Percentiles rank a stretch among this genome's conserved stretches.
Conservation (phyloP, 2,888 invertebrate genomes). For the Coremacera marginata region DNA sequence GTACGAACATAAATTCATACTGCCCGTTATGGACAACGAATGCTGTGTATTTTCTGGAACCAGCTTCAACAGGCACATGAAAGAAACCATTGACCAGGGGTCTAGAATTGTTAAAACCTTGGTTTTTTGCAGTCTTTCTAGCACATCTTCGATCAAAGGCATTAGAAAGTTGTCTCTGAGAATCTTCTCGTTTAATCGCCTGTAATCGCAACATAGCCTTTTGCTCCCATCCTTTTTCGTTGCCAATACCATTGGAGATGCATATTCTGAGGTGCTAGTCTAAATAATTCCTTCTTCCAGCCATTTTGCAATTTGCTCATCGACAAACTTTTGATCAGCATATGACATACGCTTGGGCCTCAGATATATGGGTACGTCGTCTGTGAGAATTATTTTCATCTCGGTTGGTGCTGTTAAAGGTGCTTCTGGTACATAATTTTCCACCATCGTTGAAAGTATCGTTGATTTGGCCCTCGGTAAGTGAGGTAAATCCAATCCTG, state of each 20-base stretch:
- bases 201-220: no score
- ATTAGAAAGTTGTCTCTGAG: slow-evolving; percentile 51
- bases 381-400: no score
- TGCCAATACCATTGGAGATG: no score
- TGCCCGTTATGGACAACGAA: slow-evolving; percentile 20
- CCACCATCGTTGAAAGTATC: no score
- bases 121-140: slow-evolving; percentile 33
- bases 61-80: slow-evolving; percentile 10
- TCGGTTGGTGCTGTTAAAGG: no score
- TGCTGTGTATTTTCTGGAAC: slow-evolving; percentile 11
- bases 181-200: slow-evolving; percentile 39
- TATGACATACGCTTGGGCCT: not conserved
- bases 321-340: slow-evolving; percentile 42
- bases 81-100: slow-evolving; percentile 36
- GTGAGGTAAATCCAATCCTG: no score
- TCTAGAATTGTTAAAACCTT: slow-evolving; percentile 35
- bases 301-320: slow-evolving; percentile 55
- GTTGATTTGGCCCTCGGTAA: no score
- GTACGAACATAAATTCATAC: slow-evolving; percentile 24
- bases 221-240: no score
- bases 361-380: no score
- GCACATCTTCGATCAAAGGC: slow-evolving; percentile 36
- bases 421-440: no score
- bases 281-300: slow-evolving; percentile 55
- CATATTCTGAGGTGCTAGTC: slow-evolving; percentile 56